A percentile compares a stretch with the other conserved stretches of the same genome.
phyloP scores from a whole-genome alignment of 2,888 invertebrate genomes.

The Drosophila demipolita region DNA sequence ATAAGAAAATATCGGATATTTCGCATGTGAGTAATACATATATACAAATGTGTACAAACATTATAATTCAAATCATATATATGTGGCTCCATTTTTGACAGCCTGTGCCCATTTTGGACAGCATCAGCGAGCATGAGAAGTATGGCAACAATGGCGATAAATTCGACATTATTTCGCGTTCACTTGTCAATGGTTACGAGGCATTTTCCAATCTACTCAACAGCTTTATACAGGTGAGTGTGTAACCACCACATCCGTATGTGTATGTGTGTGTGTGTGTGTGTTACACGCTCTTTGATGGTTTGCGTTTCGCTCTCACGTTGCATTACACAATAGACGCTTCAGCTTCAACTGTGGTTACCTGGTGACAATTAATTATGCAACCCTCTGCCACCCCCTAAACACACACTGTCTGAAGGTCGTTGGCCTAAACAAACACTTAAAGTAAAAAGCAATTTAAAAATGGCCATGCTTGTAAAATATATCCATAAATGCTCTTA shows the following conservation, averaged over 20 bases:
- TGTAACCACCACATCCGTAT: neutral
- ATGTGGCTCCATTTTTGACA: slow-evolving; percentile 56
- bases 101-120: slow-evolving; percentile 91
- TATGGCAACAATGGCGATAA: slow-evolving; percentile 91
- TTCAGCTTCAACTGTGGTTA: neutral
- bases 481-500: neutral
- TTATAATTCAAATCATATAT: neutral
- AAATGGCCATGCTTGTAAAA: neutral
- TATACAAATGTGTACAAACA: neutral
- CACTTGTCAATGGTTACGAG: slow-evolving; percentile 89
- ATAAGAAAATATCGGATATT: slow-evolving; percentile 77
- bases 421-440: slow-evolving; percentile 9
- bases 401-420: slow-evolving; percentile 19
- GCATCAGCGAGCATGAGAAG: slow-evolving; percentile 91
- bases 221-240: slow-evolving; percentile 88
- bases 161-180: slow-evolving; percentile 88
- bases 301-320: slow-evolving; percentile 34
- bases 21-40: slow-evolving; percentile 71
- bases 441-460: neutral
- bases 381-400: neutral
- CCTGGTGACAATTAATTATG: slow-evolving; percentile 29
- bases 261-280: neutral
- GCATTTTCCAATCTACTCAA: slow-evolving; percentile 89
- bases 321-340: slow-evolving; percentile 45
- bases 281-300: slow-evolving; percentile 13